Evolutionary conservation across 2,888 invertebrate genomes (phyloP).

Genomic region (Adela reaumurella): DNA sequence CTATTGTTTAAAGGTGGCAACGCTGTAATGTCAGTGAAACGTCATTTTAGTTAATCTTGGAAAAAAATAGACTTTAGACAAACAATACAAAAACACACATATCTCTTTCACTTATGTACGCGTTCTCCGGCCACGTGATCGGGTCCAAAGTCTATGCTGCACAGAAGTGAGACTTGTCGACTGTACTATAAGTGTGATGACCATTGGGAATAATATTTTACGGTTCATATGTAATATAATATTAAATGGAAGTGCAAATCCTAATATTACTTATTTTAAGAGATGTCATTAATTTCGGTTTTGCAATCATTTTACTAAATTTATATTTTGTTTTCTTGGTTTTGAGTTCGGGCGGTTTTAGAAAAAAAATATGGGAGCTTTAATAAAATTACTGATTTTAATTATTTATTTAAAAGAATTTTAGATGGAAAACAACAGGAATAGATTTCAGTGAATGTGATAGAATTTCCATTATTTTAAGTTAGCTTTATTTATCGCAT

Average conservation of each 20-base stretch:
- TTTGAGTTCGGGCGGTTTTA: conserved; percentile 5
- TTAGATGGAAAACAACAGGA: too few relatives aligned
- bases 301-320: conserved; percentile 4
- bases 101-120: too few relatives aligned
- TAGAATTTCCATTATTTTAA: too few relatives aligned
- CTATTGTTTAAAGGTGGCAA: too few relatives aligned
- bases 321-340: conserved; percentile 5
- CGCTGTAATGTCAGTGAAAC: too few relatives aligned
- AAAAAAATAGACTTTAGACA: too few relatives aligned
- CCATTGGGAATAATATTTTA: conserved; percentile 2
- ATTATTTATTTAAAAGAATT: not conserved
- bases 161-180: too few relatives aligned
- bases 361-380: conserved; percentile 1
- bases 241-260: conserved; percentile 3
- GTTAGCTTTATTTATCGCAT: conserved; percentile 10
- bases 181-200: conserved; percentile 6
- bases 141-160: too few relatives aligned
- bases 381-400: not conserved
- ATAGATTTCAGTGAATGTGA: too few relatives aligned
- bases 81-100: too few relatives aligned
- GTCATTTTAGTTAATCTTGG: too few relatives aligned
- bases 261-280: conserved; percentile 7
- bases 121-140: too few relatives aligned
- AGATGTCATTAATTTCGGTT: conserved; percentile 11
- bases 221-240: conserved; percentile 2